A percentile compares a stretch with the other conserved stretches of the same genome.
Evolutionary conservation across 2,797 vertebrate genomes (phyloP).

Genomic region (Enteromius mattozi): DNA sequence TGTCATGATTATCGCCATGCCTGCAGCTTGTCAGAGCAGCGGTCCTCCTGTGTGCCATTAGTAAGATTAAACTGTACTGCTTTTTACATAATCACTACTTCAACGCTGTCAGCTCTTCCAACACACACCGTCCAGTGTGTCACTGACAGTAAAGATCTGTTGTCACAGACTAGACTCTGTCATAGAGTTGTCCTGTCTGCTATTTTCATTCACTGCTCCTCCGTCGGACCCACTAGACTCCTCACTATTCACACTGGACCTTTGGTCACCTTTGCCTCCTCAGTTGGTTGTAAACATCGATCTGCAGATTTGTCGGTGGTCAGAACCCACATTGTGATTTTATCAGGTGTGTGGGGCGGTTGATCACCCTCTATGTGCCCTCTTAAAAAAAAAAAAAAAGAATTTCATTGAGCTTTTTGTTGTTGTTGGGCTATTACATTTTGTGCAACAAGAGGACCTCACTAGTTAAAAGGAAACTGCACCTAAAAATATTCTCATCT

Average conservation of each 20-base stretch:
- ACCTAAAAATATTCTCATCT: neutral
- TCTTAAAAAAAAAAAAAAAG: neutral
- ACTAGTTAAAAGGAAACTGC: neutral
- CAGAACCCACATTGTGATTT: neutral
- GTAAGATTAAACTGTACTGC: constrained; percentile 46
- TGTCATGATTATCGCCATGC: constrained; percentile 39
- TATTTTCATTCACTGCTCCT: neutral
- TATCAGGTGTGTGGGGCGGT: neutral
- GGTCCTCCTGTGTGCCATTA: constrained; percentile 39
- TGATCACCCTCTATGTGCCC: neutral
- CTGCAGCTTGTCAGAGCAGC: constrained; percentile 39
- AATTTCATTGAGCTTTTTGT: neutral
- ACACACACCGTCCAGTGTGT: neutral
- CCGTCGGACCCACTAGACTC: neutral
- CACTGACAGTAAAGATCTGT: constrained; percentile 35
- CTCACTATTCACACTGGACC: neutral
- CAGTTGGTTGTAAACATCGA: neutral
- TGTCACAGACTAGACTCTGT: constrained; percentile 1
- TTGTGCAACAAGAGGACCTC: too few species aligned
- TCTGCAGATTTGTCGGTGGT: neutral
- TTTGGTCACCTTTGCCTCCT: neutral
- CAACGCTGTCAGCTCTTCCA: constrained; percentile 8
- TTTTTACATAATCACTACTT: constrained; percentile 46
- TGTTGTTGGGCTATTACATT: neutral
- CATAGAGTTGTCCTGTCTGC: constrained; percentile 12